A percentile compares a stretch with the other conserved stretches of the same genome.
phyloP scores from a whole-genome alignment of 2,113 vertebrate species.

The Setophaga petechia region DNA sequence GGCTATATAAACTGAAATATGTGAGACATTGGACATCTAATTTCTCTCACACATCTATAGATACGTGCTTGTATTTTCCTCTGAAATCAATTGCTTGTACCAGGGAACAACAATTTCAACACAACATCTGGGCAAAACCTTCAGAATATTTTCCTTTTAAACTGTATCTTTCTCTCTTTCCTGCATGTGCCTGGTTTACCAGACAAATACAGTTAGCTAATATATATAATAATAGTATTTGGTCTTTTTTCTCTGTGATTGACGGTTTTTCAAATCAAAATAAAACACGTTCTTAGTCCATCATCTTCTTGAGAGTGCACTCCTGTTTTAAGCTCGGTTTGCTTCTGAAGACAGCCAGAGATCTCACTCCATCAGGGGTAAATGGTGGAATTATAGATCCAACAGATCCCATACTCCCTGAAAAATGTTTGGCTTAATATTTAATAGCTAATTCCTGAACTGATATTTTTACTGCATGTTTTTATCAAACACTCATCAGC shows the following conservation, averaged over 20 bases:
- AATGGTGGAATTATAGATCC: neutral
- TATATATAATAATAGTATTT: conserved; percentile 34
- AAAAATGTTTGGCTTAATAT: neutral
- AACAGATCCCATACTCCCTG: neutral
- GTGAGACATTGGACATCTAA: neutral
- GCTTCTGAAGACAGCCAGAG: conserved; percentile 23
- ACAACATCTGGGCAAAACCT: conserved; percentile 42
- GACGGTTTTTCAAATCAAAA: conserved; percentile 62
- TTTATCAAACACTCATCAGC: neutral
- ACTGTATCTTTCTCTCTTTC: neutral
- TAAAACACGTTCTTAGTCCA: conserved; percentile 55
- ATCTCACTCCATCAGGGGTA: neutral
- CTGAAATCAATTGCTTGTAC: neutral
- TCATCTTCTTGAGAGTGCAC: conserved; percentile 30
- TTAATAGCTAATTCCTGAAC: neutral
- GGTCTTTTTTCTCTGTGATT: conserved; percentile 49
- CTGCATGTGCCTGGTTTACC: conserved; percentile 34
- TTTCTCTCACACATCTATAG: neutral
- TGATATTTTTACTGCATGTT: neutral
- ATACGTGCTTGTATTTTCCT: neutral
- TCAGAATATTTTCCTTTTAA: neutral
- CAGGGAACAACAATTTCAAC: neutral
- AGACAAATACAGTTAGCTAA: conserved; percentile 48
- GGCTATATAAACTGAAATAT: conserved; percentile 40
- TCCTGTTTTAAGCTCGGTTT: conserved; percentile 31